Evolutionary conservation across 2,797 vertebrate genomes (phyloP), one percentile per base, ranked within the genome.

Genomic region (Kryptolebias ocellatus): DNA sequence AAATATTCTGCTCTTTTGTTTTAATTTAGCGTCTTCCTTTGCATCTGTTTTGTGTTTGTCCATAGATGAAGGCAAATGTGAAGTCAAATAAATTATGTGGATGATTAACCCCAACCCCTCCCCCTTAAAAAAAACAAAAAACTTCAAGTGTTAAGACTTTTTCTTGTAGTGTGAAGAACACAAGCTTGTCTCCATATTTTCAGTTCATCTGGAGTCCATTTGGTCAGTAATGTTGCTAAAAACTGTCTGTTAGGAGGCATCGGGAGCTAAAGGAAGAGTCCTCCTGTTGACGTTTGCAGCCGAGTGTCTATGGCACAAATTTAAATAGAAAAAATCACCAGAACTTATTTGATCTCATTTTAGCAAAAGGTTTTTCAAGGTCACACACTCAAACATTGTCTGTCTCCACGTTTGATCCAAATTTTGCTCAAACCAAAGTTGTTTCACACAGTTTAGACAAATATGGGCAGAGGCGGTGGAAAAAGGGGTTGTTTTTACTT

Each of bases 161-260:
- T 64, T 49, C 24, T 37, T 18, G 16, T 53, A 61, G 42, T 78
- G 53, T 60, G 27, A 63, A 49, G 15, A 83, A 62, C 58, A 74
- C 59, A 29, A 72, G 60, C 34, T 61, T 73, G 57, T 85, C 56
- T 61, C 46, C 61, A 52, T 70, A 44, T 77, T 79, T 81, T 67
- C 58, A 72, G 45, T 80, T 74, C 86, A 88, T 89, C 78, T 89
- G 90, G 81, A 81, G 53, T 50, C 51, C 6, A 83, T 89, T 86
- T 81, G 47, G 70, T 24, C 20, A 9, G 34, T 6, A 7, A 34
- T 34, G 31, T 60, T 80, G 78, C 80, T 83, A 85, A 79, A 78
- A 83, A 64, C 64, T 83, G 63, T 49, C 72, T 67, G 64, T 66
- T 76, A 76, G 66, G 55, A 79, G 65, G 28, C 67, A 71, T 67